Percentiles rank a stretch among this genome's conserved stretches.
These are phyloP conservation scores for Tetraneura akinire DNA, from an alignment of 1,140 invertebrate genomes.

Conservation along the genomic window DNA sequence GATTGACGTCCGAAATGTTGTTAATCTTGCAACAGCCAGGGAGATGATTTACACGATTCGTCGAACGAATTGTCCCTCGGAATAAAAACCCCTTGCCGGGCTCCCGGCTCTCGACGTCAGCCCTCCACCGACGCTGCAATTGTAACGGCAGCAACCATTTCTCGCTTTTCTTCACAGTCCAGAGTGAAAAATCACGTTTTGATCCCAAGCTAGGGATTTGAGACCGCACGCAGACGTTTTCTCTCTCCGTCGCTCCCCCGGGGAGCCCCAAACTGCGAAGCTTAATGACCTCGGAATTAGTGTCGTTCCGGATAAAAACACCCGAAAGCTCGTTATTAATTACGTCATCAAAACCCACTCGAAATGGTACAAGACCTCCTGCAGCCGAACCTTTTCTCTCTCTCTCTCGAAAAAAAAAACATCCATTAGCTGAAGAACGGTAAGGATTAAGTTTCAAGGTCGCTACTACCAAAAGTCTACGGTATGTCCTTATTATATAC, in stretches of 20 bases:
- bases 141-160: background rate
- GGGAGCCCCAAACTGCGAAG: slow-evolving; percentile 9
- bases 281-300: slow-evolving; percentile 49
- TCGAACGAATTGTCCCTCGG: background rate
- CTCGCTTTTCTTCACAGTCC: background rate
- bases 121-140: background rate
- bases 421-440: background rate
- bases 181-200: slow-evolving; percentile 49
- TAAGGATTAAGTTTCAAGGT: background rate
- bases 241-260: background rate
- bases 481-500: too few species aligned
- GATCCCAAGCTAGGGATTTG: slow-evolving; percentile 29
- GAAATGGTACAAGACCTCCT: background rate
- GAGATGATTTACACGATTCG: slow-evolving; percentile 43
- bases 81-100: background rate
- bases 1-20: slow-evolving; percentile 3
- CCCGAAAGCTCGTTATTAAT: slow-evolving; percentile 44
- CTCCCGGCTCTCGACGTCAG: background rate
- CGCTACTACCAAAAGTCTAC: too few species aligned
- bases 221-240: slow-evolving; percentile 26
- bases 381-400: background rate
- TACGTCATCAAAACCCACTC: slow-evolving; percentile 37
- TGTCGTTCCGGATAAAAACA: slow-evolving; percentile 42
- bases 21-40: slow-evolving; percentile 33
- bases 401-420: background rate